Conservation (phyloP, 2,113 vertebrate genomes). For the Drymodes brunneopygia region DNA sequence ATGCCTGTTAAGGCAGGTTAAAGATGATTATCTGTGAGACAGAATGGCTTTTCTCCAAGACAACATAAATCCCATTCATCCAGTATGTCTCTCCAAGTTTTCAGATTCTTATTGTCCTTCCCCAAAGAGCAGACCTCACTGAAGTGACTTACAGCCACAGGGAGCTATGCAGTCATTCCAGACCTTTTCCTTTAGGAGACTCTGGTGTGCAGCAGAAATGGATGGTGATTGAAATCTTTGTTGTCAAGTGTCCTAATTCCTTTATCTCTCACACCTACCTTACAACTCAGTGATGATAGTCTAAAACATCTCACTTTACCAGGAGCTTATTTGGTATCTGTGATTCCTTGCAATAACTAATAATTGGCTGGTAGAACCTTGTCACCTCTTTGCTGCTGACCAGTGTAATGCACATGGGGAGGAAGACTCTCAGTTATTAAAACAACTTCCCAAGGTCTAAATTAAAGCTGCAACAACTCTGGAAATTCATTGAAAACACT, state of each 20-base stretch:
- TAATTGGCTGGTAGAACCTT: background rate
- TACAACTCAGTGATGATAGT: background rate
- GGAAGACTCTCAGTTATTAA: background rate
- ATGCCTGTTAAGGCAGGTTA: background rate
- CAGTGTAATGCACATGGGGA: background rate
- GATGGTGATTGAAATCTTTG: background rate
- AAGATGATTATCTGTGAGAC: rapidly evolving
- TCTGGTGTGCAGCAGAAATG: background rate
- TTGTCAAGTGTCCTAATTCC: background rate
- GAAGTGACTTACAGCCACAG: background rate
- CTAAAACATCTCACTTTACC: background rate
- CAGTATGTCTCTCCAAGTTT: background rate
- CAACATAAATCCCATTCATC: background rate
- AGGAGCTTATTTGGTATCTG: background rate
- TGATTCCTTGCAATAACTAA: background rate
- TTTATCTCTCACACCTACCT: background rate
- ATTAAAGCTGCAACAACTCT: background rate
- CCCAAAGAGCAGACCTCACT: background rate
- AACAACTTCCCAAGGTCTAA: background rate
- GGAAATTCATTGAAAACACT: background rate
- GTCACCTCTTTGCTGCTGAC: background rate
- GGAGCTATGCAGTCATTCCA: background rate
- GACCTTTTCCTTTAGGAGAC: background rate
- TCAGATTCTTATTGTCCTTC: background rate
- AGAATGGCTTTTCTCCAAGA: background rate